phyloP scores from a whole-genome alignment of 23 tunicate species.

The Clavelina lepadiformis region DNA sequence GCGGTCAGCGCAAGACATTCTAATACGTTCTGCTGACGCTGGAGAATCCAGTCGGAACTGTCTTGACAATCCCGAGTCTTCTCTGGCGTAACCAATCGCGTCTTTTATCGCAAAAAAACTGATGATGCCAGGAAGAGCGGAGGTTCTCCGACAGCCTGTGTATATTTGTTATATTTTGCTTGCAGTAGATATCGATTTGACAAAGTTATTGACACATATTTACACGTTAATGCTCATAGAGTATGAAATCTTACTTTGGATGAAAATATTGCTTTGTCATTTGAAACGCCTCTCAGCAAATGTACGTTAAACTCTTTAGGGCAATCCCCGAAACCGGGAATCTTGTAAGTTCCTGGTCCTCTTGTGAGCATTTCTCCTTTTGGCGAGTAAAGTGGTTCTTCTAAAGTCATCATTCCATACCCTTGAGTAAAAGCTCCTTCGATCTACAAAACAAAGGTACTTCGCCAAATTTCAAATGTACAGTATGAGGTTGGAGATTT shows the following conservation, averaged over 20 bases:
- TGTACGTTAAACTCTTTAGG: constrained; percentile 81
- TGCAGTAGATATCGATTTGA: background rate
- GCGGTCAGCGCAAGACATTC: constrained; percentile 74
- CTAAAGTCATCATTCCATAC: constrained; percentile 75
- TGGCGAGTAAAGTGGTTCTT: constrained; percentile 61
- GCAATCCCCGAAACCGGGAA: constrained; percentile 85
- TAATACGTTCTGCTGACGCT: constrained; percentile 82
- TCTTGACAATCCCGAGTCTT: constrained; percentile 40
- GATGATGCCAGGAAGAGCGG: constrained; percentile 77
- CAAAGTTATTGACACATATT: too few species aligned
- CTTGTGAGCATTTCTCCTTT: constrained; percentile 58
- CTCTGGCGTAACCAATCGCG: constrained; percentile 58
- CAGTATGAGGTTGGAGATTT: background rate
- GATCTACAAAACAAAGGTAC: constrained; percentile 36
- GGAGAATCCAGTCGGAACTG: constrained; percentile 75
- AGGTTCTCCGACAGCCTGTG: constrained; percentile 93
- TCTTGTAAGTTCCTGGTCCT: constrained; percentile 93
- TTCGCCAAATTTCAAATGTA: too few species aligned
- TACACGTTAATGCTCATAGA: too few species aligned
- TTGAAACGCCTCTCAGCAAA: constrained; percentile 41
- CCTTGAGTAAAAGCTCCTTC: constrained; percentile 94
- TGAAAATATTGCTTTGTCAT: constrained; percentile 51
- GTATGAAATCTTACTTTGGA: constrained; percentile 68
- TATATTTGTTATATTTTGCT: background rate
- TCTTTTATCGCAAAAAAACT: constrained; percentile 88